Evolutionary conservation across 2,888 invertebrate genomes (phyloP), one percentile per base, ranked within the genome.

Genomic region (Tipula confusa): DNA sequence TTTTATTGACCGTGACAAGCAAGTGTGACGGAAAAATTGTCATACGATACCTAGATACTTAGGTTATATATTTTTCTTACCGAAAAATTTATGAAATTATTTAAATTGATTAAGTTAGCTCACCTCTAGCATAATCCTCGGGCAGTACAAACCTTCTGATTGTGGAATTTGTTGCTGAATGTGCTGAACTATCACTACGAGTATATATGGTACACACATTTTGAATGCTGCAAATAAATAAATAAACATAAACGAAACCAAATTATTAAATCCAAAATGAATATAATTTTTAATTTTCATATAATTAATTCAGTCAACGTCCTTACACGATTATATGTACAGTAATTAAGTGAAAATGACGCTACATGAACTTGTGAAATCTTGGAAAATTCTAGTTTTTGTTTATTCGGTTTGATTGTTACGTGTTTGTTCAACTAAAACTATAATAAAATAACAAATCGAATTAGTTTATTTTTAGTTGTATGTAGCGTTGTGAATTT

Each of bases 81-180:
- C n/a, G n/a, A n/a, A n/a, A n/a, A n/a, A n/a, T n/a, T n/a, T n/a
- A n/a, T n/a, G n/a, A n/a, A n/a, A n/a, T n/a, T n/a, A n/a, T n/a
- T n/a, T n/a, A n/a, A n/a, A n/a, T n/a, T n/a, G 3, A 13, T 38
- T 5, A 64, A 64, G 9, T 64, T 64, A 24, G 64, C 64, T 64
- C 64, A 64, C 64, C 64, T 64, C 9, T 64, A 64, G 64, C 64
- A 64, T 64, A 64, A 64, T 64, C 64, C 64, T 64, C 64, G 24
- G 64, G 64, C 24, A 64, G 64, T 18, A 64, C 64, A 64, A 64
- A 64, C 64, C 64, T 64, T 64, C 64, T 64, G 64, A 64, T 64
- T 64, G 64, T 64, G 24, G 64, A 64, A 64, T 64, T 64, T 24
- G 9, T 2, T 24, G 24, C 18, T 0, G 64, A 64, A 64, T 64